phyloP scores from a whole-genome alignment of 2,888 invertebrate species.

The Oscheius sp. region DNA sequence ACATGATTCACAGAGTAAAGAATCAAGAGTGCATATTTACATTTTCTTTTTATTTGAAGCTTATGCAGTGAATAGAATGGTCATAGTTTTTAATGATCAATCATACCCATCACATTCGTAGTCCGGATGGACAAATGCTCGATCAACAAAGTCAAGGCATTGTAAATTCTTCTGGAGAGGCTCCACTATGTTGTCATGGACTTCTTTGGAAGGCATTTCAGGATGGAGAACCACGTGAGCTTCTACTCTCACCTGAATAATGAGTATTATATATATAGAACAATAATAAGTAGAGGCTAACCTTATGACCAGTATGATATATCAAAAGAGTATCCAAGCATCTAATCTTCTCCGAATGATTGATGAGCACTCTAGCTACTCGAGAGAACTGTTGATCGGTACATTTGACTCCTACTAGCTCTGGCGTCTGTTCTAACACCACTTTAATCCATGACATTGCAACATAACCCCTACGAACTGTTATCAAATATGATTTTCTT shows the following conservation, averaged over 20 bases:
- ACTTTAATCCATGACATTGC: conserved; percentile 40
- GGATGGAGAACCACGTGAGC: conserved; percentile 70
- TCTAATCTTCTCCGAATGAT: conserved; percentile 39
- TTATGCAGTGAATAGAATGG: background rate
- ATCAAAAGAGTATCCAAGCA: conserved; percentile 69
- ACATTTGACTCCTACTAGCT: conserved; percentile 37
- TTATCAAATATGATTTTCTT: background rate
- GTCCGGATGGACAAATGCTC: conserved; percentile 41
- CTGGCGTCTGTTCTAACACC: conserved; percentile 38
- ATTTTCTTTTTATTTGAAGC: background rate
- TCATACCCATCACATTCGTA: conserved; percentile 45
- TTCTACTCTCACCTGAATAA: conserved; percentile 51
- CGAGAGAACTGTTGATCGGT: conserved; percentile 33
- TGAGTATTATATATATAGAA: background rate
- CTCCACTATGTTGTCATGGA: conserved; percentile 70
- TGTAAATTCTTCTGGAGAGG: conserved; percentile 71
- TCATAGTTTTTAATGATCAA: background rate
- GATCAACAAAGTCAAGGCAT: conserved; percentile 66
- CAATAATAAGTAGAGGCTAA: background rate
- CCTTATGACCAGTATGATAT: conserved; percentile 68
- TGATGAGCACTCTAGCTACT: conserved; percentile 35
- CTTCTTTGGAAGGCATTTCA: conserved; percentile 70
- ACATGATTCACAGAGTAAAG: background rate
- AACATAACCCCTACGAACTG: conserved; percentile 42
- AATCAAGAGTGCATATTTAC: too few relatives aligned